Evolutionary conservation across 2,888 invertebrate species (phyloP).

Genomic region (Aplocera efformata): DNA sequence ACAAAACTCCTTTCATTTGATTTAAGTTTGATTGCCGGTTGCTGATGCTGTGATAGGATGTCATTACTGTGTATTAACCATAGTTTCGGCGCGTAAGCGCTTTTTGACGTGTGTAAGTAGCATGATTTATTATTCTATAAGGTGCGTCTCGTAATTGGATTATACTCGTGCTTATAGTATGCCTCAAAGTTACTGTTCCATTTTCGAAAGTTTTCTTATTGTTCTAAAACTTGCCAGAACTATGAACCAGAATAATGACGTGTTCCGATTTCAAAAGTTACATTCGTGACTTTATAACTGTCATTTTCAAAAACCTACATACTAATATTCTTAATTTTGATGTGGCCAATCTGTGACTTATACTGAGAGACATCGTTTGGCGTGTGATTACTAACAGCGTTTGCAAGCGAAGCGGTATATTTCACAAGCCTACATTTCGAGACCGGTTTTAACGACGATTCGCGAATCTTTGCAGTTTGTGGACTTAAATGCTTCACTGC

Average conservation of each 20-base stretch:
- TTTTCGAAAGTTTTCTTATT: no score
- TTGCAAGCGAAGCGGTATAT: constrained; percentile 41
- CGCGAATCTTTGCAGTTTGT: constrained; percentile 40
- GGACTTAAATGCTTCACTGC: constrained; percentile 21
- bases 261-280: no score
- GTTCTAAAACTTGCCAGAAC: no score
- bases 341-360: no score
- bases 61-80: constrained; percentile 64
- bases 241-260: no score
- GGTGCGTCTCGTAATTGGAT: constrained; percentile 7
- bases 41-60: constrained; percentile 48
- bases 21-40: constrained; percentile 65
- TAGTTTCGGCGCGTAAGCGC: constrained; percentile 59
- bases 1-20: constrained; percentile 62
- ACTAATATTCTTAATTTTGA: no score
- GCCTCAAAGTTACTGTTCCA: background rate
- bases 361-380: constrained; percentile 22
- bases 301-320: no score
- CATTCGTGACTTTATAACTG: no score
- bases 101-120: constrained; percentile 63
- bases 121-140: constrained; percentile 56
- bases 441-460: constrained; percentile 65
- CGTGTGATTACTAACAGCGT: constrained; percentile 37
- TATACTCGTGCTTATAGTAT: constrained; percentile 1
- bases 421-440: constrained; percentile 68